A percentile compares a stretch with the other conserved stretches of the same genome.
Evolutionary conservation across 2,888 invertebrate species (phyloP).

Genomic region (Tridacna crocea): DNA sequence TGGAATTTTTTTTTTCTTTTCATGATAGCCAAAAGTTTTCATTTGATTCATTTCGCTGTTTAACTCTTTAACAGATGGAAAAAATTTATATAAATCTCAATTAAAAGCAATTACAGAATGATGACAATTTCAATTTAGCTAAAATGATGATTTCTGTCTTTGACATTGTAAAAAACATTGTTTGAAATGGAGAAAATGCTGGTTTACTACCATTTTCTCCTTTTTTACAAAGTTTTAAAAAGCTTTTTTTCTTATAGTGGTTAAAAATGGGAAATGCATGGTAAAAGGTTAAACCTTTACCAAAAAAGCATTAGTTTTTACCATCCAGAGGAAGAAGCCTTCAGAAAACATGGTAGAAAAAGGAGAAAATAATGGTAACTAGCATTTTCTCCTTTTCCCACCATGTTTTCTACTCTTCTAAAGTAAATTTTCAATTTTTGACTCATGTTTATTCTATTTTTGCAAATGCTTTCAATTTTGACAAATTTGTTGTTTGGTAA

Average conservation of each 20-base stretch:
- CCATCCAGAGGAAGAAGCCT: not conserved
- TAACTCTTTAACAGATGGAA: not conserved
- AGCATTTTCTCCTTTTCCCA: conserved; percentile 4
- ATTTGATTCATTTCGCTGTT: not conserved
- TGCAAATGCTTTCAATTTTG: too few species aligned
- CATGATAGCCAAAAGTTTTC: not conserved
- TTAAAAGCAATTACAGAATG: not conserved
- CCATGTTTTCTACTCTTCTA: too few species aligned
- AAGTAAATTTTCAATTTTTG: too few species aligned
- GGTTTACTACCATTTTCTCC: too few species aligned
- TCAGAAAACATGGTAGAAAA: conserved; percentile 3
- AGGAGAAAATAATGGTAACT: not conserved
- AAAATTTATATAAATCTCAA: not conserved
- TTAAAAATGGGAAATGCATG: too few species aligned
- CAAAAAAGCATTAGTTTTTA: too few species aligned
- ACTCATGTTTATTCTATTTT: too few species aligned
- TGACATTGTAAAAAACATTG: not conserved
- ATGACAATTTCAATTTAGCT: not conserved
- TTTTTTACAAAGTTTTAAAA: too few species aligned
- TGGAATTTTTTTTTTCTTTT: not conserved
- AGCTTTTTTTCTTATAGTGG: too few species aligned
- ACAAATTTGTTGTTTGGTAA: not conserved
- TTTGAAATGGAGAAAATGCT: not conserved
- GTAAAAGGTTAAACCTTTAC: not conserved
- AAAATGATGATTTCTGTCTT: not conserved